Evolutionary conservation across 2,113 vertebrate genomes (phyloP).

Genomic region (Gallinago jamesoni): DNA sequence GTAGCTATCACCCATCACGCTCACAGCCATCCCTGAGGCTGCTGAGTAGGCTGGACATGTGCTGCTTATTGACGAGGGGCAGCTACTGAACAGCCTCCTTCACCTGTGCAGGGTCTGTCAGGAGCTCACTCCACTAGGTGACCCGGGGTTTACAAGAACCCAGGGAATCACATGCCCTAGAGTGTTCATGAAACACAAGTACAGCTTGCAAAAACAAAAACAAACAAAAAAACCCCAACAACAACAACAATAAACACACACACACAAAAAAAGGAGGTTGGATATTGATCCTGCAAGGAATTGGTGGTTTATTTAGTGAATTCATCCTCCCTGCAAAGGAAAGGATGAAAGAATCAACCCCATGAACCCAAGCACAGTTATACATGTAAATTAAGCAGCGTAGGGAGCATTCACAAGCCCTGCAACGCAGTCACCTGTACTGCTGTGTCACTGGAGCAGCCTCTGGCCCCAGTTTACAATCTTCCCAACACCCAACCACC

Average conservation of each 20-base stretch:
- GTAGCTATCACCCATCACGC: neutral
- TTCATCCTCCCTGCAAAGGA: neutral
- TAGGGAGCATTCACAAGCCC: neutral
- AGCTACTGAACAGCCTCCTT: neutral
- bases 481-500: neutral
- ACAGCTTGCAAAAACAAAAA: neutral
- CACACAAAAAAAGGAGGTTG: neutral
- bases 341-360: neutral
- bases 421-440: neutral
- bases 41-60: neutral
- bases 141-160: neutral
- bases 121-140: neutral
- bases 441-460: neutral
- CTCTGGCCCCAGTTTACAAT: neutral
- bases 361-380: neutral
- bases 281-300: neutral
- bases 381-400: neutral
- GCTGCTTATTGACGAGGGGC: neutral
- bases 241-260: no score
- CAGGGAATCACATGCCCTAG: neutral
- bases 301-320: neutral
- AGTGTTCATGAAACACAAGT: fast-evolving
- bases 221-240: no score
- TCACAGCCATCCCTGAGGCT: neutral
- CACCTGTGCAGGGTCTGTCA: neutral